A percentile compares a stretch with the other conserved stretches of the same genome.
Conservation (phyloP, 2,797 vertebrate species). For the Fistularia tabacaria region DNA sequence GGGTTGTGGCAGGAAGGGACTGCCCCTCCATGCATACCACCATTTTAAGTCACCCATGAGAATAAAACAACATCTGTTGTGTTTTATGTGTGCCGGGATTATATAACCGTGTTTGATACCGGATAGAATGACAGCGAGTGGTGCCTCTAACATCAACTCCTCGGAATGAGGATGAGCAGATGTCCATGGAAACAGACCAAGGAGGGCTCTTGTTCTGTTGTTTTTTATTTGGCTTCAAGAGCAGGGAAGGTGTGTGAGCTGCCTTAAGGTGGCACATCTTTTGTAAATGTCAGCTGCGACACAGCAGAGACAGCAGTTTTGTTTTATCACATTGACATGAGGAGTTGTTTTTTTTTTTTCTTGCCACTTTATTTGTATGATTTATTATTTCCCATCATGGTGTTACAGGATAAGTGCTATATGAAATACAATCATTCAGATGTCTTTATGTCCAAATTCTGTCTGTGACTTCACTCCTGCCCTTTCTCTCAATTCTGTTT, state of each 20-base stretch:
- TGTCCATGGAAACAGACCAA: conserved; percentile 53
- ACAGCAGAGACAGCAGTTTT: conserved; percentile 19
- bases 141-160: conserved; percentile 14
- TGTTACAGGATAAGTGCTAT: conserved; percentile 13
- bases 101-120: not conserved
- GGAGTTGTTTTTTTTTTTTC: not conserved
- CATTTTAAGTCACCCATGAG: conserved; percentile 53
- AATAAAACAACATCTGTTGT: conserved; percentile 43
- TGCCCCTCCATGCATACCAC: conserved; percentile 36
- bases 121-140: conserved; percentile 2
- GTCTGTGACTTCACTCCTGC: not conserved
- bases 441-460: conserved; percentile 2
- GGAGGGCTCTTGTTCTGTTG: conserved; percentile 46
- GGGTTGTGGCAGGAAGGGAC: not conserved
- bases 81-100: conserved; percentile 8
- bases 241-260: conserved; percentile 32
- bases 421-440: conserved; percentile 25
- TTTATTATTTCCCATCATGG: conserved; percentile 17
- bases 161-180: conserved; percentile 20
- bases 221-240: conserved; percentile 31
- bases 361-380: conserved; percentile 11
- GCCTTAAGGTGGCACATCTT: conserved; percentile 48
- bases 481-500: conserved; percentile 4
- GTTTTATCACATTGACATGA: conserved; percentile 42
- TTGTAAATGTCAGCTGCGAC: conserved; percentile 62